Conservation (phyloP, 2,113 vertebrate genomes). For the Puffinus mauretanicus region DNA sequence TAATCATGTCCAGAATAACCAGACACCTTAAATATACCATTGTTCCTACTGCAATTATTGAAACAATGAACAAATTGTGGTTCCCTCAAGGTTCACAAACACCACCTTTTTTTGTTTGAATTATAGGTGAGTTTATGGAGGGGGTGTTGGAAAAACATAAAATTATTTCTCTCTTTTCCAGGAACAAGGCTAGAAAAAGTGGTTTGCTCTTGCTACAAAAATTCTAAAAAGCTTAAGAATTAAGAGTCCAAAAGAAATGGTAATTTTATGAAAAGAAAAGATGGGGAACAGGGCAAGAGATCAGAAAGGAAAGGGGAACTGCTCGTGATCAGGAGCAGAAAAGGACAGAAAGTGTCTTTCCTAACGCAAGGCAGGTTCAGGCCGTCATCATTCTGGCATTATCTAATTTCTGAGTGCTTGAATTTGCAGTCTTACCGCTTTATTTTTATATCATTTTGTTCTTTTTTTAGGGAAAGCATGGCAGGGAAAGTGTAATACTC, state of each 20-base stretch:
- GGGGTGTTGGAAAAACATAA: background rate
- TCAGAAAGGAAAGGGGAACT: background rate
- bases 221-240: background rate
- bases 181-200: background rate
- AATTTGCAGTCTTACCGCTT: conserved; percentile 3
- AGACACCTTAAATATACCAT: background rate
- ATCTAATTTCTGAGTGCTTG: background rate
- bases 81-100: background rate
- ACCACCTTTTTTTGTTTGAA: background rate
- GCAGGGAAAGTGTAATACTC: background rate
- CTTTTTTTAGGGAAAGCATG: background rate
- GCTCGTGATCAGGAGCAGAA: background rate
- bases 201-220: background rate
- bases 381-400: background rate
- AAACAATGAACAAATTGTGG: background rate
- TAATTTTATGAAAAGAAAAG: background rate
- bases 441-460: conserved; percentile 2
- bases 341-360: background rate
- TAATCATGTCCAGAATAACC: background rate
- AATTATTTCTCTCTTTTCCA: background rate
- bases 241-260: background rate
- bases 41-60: background rate
- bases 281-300: background rate
- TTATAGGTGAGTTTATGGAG: background rate
- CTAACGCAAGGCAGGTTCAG: background rate